Percentiles rank a stretch among this genome's conserved stretches.
Conservation (phyloP, 2,113 vertebrate species). For the Platichthys flesus region DNA sequence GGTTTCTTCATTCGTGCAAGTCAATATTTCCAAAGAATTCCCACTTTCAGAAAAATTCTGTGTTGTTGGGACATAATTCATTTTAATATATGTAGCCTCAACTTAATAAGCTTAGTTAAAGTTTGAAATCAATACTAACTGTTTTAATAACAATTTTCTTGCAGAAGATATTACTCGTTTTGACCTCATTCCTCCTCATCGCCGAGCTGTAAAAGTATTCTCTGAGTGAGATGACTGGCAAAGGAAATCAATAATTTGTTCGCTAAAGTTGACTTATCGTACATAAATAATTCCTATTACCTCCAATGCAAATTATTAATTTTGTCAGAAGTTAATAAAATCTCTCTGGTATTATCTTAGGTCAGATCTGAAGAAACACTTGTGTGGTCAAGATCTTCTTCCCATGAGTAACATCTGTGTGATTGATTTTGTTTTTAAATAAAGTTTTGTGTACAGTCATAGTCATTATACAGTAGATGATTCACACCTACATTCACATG, state of each 20-base stretch:
- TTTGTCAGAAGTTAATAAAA: not conserved
- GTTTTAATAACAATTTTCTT: constrained; percentile 14
- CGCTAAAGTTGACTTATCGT: too few relatives aligned
- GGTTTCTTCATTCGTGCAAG: not conserved
- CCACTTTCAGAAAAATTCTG: too few relatives aligned
- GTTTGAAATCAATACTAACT: not conserved
- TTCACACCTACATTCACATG: too few relatives aligned
- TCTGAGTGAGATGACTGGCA: not conserved
- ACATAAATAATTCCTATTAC: not conserved
- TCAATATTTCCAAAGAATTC: too few relatives aligned
- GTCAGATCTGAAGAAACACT: too few relatives aligned
- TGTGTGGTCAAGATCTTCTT: not conserved
- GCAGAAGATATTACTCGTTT: not conserved
- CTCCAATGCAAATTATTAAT: not conserved
- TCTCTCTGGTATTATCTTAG: not conserved
- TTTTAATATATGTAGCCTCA: too few relatives aligned
- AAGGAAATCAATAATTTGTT: not conserved
- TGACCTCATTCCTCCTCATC: not conserved
- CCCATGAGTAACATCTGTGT: not conserved
- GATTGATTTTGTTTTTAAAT: not conserved
- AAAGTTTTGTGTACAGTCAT: not conserved
- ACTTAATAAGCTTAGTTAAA: too few relatives aligned
- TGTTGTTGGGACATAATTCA: too few relatives aligned
- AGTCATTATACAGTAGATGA: not conserved
- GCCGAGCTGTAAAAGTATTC: not conserved